These are phyloP conservation scores for Epirrita christyi DNA, from an alignment of 2,888 invertebrate genomes.

Conservation along the genomic window DNA sequence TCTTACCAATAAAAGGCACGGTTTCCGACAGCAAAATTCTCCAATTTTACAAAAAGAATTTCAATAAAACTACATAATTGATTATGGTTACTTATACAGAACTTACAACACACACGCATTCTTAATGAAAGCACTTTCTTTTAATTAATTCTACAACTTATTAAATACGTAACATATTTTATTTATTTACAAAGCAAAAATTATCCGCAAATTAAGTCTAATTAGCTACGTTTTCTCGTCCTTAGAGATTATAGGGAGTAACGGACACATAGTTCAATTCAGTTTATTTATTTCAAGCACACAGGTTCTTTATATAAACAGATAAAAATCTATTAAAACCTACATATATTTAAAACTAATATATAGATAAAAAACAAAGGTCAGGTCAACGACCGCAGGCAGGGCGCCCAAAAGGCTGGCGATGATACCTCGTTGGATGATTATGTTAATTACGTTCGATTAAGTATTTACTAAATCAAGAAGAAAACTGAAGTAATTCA, in stretches of 20 bases:
- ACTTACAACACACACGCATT: not conserved
- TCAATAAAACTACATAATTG: not conserved
- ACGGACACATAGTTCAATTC: too few species aligned
- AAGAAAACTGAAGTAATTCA: not conserved
- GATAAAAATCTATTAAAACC: too few species aligned
- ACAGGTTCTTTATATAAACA: too few species aligned
- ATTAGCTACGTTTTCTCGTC: not conserved
- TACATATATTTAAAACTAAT: too few species aligned
- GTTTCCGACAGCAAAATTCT: conserved; percentile 13
- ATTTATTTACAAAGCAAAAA: conserved; percentile 15
- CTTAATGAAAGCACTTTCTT: conserved; percentile 13
- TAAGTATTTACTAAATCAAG: not conserved
- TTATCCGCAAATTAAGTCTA: not conserved
- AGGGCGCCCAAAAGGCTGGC: too few species aligned
- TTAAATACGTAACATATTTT: not conserved
- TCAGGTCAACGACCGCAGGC: too few species aligned
- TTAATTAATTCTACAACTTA: conserved; percentile 2
- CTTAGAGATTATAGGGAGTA: not conserved
- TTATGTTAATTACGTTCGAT: too few species aligned
- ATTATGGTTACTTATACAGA: not conserved
- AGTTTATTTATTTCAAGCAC: too few species aligned
- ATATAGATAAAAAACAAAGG: too few species aligned
- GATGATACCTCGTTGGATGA: too few species aligned
- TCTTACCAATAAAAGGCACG: conserved; percentile 27
- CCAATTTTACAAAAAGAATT: conserved; percentile 25